These are phyloP conservation scores for Cyclophora albipunctata DNA, from an alignment of 2,888 invertebrate genomes.

Conservation along the genomic window DNA sequence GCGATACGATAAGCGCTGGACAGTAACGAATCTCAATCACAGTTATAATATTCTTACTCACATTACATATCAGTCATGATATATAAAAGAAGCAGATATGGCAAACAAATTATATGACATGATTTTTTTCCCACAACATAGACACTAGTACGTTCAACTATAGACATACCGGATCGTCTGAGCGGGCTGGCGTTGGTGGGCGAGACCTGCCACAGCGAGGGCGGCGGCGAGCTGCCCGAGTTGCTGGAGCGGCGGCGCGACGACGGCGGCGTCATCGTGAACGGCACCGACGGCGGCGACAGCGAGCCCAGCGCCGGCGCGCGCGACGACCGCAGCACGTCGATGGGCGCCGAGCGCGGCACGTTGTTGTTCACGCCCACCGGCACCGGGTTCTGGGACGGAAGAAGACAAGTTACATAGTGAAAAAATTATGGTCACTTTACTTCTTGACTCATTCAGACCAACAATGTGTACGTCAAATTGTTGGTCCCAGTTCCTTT, in stretches of 20 bases:
- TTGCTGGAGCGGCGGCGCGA: conserved; percentile 78
- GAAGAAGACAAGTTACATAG: too few species aligned
- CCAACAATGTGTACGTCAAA: too few species aligned
- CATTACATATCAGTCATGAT: background rate
- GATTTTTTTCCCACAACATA: too few species aligned
- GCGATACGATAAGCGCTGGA: background rate
- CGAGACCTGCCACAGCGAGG: conserved; percentile 89
- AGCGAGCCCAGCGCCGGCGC: conserved; percentile 88
- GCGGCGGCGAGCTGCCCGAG: conserved; percentile 82
- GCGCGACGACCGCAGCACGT: conserved; percentile 83
- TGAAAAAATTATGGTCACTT: too few species aligned
- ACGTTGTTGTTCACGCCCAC: conserved; percentile 60
- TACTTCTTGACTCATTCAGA: too few species aligned
- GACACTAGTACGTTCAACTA: too few species aligned
- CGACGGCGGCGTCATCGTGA: conserved; percentile 89
- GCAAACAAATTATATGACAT: too few species aligned
- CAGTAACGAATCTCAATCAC: background rate
- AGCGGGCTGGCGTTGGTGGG: conserved; percentile 85
- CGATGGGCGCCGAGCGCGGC: conserved; percentile 90
- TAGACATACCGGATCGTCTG: conserved; percentile 74
- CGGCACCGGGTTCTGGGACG: conserved; percentile 50
- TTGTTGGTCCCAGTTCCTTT: too few species aligned
- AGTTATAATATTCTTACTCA: background rate
- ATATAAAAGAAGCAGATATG: too few species aligned
- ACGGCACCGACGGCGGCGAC: conserved; percentile 93